Percentiles rank a stretch among this genome's conserved stretches.
These are phyloP conservation scores for Delphinapterus leucas DNA, from an alignment of 2,113 vertebrate species.

Conservation along the genomic window DNA sequence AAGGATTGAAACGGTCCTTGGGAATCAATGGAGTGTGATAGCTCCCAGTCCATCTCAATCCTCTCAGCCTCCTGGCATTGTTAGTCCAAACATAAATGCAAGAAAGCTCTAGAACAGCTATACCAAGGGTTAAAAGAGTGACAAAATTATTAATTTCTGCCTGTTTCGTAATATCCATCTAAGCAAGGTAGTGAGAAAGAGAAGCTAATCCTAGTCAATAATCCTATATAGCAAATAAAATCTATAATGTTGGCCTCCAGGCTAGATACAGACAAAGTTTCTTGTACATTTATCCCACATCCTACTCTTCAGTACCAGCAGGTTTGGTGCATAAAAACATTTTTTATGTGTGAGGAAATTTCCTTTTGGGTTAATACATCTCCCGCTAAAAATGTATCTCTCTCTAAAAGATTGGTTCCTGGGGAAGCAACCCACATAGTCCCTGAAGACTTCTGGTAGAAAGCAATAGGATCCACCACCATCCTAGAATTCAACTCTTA, in stretches of 20 bases:
- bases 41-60: background rate
- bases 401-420: conserved; percentile 36
- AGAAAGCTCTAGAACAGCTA: background rate
- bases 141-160: conserved; percentile 9
- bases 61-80: background rate
- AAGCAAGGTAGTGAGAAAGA: background rate
- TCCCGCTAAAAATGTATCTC: conserved; percentile 34
- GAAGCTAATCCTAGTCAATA: background rate
- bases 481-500: background rate
- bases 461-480: conserved; percentile 9
- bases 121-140: background rate
- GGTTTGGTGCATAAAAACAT: background rate
- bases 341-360: conserved; percentile 40
- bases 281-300: conserved; percentile 26
- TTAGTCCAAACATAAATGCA: conserved; percentile 1
- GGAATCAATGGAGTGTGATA: background rate
- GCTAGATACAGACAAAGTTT: conserved; percentile 9
- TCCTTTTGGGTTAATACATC: conserved; percentile 32
- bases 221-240: conserved; percentile 17
- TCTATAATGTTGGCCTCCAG: background rate
- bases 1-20: background rate
- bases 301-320: background rate
- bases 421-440: background rate
- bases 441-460: conserved; percentile 35
- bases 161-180: background rate